These are phyloP conservation scores for Trogon surrucura DNA, from an alignment of 2,113 vertebrate species.

Conservation along the genomic window DNA sequence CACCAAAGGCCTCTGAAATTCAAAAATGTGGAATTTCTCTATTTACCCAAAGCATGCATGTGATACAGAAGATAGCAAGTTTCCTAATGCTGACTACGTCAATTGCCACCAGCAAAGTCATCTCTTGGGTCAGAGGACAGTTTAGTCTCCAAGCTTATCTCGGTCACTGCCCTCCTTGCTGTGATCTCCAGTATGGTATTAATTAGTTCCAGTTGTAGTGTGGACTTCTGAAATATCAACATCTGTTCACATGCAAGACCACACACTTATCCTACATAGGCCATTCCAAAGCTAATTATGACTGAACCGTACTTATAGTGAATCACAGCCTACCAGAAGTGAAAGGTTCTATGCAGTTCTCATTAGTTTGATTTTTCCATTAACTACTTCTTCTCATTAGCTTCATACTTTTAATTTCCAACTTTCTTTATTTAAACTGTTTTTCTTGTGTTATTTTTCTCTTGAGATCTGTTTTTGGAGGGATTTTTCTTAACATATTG, in stretches of 20 bases:
- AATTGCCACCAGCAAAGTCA: neutral
- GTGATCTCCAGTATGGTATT: slow-evolving; percentile 1
- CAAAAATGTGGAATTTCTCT: neutral
- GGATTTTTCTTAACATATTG: neutral
- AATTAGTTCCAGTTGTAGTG: slow-evolving; percentile 40
- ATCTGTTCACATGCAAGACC: slow-evolving; percentile 33
- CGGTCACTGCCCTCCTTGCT: neutral
- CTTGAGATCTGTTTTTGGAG: neutral
- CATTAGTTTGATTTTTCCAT: neutral
- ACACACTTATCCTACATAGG: neutral
- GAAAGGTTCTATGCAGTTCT: neutral
- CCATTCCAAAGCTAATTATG: neutral
- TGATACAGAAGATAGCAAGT: neutral
- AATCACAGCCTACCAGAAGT: neutral
- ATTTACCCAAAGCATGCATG: neutral
- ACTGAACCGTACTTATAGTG: neutral
- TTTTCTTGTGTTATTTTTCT: neutral
- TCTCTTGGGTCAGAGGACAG: slow-evolving; percentile 18
- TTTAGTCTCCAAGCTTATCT: slow-evolving; percentile 41
- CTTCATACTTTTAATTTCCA: neutral
- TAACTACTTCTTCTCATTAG: neutral
- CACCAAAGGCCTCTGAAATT: neutral
- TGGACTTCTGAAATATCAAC: slow-evolving; percentile 24
- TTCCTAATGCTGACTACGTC: neutral
- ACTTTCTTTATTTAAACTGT: neutral